Evolutionary conservation across 1,140 invertebrate genomes (phyloP).

Genomic region (Penaeus vannamei): DNA sequence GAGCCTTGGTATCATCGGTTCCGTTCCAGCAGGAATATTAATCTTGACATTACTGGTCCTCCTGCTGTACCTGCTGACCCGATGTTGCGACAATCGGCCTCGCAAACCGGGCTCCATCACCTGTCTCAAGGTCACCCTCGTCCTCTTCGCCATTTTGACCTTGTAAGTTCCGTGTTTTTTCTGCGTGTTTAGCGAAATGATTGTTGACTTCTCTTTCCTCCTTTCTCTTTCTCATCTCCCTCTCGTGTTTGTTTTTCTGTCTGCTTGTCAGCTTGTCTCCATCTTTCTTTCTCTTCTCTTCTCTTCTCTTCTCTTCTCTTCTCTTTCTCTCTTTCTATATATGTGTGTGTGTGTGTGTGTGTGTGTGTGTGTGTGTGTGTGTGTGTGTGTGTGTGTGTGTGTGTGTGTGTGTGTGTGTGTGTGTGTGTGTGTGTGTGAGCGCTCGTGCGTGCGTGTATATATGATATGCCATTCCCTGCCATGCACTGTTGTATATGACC

Average conservation of each 20-base stretch:
- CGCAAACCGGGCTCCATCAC: constrained; percentile 88
- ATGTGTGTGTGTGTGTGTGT: neutral
- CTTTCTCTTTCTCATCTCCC: neutral
- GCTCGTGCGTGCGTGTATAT: too few relatives aligned
- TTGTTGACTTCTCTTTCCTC: neutral
- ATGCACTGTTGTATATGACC: too few relatives aligned
- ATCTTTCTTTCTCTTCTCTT: constrained; percentile 4
- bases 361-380: too few relatives aligned
- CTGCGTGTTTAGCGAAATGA: neutral
- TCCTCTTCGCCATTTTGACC: constrained; percentile 78
- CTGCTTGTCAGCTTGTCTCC: neutral
- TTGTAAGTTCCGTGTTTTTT: constrained; percentile 48
- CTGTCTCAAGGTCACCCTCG: constrained; percentile 85
- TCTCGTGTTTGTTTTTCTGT: neutral
- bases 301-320: constrained; percentile 12
- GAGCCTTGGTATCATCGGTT: constrained; percentile 91
- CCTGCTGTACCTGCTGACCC: constrained; percentile 90
- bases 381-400: too few relatives aligned
- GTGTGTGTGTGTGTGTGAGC: too few relatives aligned
- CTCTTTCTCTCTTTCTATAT: neutral
- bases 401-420: too few relatives aligned
- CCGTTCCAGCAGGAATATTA: constrained; percentile 88
- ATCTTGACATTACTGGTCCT: constrained; percentile 90
- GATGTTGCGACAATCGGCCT: constrained; percentile 92
- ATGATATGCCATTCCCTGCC: neutral